These are phyloP conservation scores for Buceros bicornis DNA, from an alignment of 2,797 vertebrate species.

Conservation along the genomic window DNA sequence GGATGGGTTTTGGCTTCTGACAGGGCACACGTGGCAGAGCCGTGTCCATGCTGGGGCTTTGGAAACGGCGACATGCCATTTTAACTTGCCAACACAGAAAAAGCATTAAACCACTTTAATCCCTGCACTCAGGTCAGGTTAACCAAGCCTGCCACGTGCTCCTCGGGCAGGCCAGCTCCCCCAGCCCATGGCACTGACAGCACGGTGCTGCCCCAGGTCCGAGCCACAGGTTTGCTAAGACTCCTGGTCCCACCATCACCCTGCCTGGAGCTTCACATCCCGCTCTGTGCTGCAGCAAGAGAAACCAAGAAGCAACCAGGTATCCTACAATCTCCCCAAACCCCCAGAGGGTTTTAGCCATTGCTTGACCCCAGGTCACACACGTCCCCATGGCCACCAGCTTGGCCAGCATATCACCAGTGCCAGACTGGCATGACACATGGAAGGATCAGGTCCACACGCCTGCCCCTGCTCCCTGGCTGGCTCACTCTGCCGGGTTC, in stretches of 20 bases:
- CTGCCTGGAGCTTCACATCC: fast-evolving
- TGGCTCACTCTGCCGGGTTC: fast-evolving
- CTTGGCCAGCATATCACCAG: not conserved
- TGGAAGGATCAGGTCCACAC: fast-evolving
- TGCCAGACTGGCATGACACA: not conserved
- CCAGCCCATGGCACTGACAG: fast-evolving
- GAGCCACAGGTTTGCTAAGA: not conserved
- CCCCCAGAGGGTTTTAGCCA: not conserved
- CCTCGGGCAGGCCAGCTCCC: not conserved
- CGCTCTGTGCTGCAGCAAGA: not conserved
- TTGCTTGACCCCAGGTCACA: not conserved
- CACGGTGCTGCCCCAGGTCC: not conserved
- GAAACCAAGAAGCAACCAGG: not conserved
- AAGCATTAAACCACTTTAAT: not conserved
- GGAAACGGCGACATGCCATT: not conserved
- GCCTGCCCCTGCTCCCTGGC: fast-evolving
- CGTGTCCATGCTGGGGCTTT: not conserved
- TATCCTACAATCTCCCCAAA: fast-evolving
- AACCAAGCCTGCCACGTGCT: fast-evolving
- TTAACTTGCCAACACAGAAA: not conserved
- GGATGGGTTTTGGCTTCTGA: not conserved
- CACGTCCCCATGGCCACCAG: not conserved
- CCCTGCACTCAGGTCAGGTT: too few species aligned
- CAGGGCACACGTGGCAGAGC: fast-evolving
- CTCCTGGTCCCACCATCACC: not conserved